Conservation (phyloP, 2,888 invertebrate species). For the Microplitis deprimator region DNA sequence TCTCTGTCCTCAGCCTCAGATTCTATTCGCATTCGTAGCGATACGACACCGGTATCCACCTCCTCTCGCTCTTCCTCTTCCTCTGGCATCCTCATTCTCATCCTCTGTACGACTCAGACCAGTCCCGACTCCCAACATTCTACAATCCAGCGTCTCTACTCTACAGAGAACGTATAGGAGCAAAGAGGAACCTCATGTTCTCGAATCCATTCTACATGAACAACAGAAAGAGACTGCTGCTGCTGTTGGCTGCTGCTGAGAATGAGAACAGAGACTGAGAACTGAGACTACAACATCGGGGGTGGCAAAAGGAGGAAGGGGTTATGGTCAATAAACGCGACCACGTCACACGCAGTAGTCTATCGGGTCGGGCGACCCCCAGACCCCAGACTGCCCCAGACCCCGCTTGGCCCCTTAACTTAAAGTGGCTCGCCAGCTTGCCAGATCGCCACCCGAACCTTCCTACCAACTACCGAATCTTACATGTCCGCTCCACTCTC, state of each 20-base stretch:
- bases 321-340: slow-evolving; percentile 71
- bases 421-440: slow-evolving; percentile 61
- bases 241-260: not conserved
- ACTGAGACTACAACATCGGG: slow-evolving; percentile 13
- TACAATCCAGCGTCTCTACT: not conserved
- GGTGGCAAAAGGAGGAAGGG: slow-evolving; percentile 62
- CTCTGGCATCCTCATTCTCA: not conserved
- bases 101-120: too few relatives aligned
- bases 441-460: not conserved
- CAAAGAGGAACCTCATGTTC: too few relatives aligned
- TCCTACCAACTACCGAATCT: slow-evolving; percentile 56
- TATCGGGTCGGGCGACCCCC: slow-evolving; percentile 58
- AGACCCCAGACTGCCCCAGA: slow-evolving; percentile 31
- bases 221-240: not conserved
- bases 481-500: slow-evolving; percentile 64
- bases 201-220: too few relatives aligned
- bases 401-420: slow-evolving; percentile 64
- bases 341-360: slow-evolving; percentile 67
- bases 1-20: not conserved
- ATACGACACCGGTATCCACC: not conserved
- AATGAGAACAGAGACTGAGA: not conserved
- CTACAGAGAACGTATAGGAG: not conserved
- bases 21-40: not conserved
- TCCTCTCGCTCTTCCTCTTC: not conserved
- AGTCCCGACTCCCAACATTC: not conserved